Evolutionary conservation across 2,797 vertebrate genomes (phyloP).

Genomic region (Spondyliosoma cantharus): DNA sequence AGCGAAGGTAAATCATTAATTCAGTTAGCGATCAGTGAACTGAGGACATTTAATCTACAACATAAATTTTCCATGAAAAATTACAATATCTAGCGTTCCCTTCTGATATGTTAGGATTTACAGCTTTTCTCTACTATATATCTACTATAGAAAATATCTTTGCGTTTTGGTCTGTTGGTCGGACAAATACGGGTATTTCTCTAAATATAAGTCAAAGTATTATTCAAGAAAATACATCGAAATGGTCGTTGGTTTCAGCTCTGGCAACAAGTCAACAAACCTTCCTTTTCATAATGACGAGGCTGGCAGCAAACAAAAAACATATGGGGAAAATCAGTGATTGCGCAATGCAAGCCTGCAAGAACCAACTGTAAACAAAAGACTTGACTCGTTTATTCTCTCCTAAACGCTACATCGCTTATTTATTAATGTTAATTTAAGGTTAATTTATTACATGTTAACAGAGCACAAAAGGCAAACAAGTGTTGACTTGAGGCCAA

Average conservation of each 20-base stretch:
- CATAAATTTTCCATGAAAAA: no score
- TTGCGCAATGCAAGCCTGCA: no score
- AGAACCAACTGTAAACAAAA: background rate
- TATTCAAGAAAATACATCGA: background rate
- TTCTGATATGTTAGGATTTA: background rate
- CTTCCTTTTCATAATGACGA: no score
- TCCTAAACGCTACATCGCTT: background rate
- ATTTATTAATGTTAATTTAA: no score
- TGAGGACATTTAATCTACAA: background rate
- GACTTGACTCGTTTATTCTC: fast-evolving
- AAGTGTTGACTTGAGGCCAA: background rate
- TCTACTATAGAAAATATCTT: no score
- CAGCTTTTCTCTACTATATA: no score
- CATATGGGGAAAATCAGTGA: background rate
- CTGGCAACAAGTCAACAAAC: background rate
- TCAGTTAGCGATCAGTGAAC: background rate
- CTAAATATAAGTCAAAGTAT: background rate
- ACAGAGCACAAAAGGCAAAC: background rate
- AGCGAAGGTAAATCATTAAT: no score
- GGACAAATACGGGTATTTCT: no score
- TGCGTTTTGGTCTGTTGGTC: background rate
- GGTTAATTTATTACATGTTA: background rate
- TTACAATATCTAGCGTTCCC: no score
- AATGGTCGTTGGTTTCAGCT: fast-evolving
- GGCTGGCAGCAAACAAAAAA: no score